These are phyloP conservation scores for Brachionus rotundiformis DNA, from an alignment of 1,140 invertebrate genomes.

Conservation along the genomic window DNA sequence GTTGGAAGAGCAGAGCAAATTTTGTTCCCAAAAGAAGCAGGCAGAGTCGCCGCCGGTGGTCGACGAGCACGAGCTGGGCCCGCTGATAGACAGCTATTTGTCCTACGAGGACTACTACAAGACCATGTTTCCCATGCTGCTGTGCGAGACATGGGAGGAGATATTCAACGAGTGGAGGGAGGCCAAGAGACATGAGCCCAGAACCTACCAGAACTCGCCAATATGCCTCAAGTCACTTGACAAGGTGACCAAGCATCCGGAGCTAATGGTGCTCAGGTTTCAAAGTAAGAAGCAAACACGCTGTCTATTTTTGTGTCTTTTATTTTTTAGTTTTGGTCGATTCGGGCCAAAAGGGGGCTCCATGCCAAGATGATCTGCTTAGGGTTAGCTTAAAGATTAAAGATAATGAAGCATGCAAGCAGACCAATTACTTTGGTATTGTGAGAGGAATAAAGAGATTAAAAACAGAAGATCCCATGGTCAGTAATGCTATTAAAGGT, in stretches of 20 bases:
- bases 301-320: not conserved
- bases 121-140: conserved; percentile 33
- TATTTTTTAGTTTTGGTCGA: not conserved
- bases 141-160: conserved; percentile 23
- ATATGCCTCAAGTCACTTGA: conserved; percentile 14
- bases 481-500: not conserved
- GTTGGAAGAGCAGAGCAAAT: not conserved
- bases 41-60: not conserved
- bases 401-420: not conserved
- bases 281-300: not conserved
- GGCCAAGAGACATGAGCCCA: not conserved
- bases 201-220: not conserved
- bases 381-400: not conserved
- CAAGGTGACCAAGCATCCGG: not conserved
- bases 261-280: not conserved
- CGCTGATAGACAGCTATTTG: conserved; percentile 29
- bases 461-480: not conserved
- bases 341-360: not conserved
- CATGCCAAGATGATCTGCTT: not conserved
- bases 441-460: not conserved
- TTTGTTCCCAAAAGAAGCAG: not conserved
- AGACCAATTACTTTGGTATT: not conserved
- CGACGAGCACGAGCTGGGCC: not conserved
- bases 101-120: conserved; percentile 28
- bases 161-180: conserved; percentile 4